Percentiles rank a stretch among this genome's conserved stretches.
Evolutionary conservation across 2,797 vertebrate species (phyloP).

Genomic region (Urophycis tenuis): DNA sequence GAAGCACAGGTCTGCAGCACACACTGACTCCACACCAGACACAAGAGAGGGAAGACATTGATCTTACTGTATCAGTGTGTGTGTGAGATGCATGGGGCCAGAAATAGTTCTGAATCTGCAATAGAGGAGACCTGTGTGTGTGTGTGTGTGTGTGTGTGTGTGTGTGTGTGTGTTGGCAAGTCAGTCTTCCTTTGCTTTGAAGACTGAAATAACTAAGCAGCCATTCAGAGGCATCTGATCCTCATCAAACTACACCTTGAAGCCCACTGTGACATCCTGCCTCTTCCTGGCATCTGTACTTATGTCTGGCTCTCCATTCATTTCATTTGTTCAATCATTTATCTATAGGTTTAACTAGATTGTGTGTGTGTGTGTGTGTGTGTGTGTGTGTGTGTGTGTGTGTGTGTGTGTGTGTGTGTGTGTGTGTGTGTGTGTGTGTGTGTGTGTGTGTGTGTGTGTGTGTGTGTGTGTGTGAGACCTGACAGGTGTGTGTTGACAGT

Average conservation of each 20-base stretch:
- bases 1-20: no score
- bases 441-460: no score
- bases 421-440: conserved; percentile 1
- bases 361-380: no score
- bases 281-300: conserved; percentile 1
- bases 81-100: conserved; percentile 3
- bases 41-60: no score
- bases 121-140: conserved; percentile 6
- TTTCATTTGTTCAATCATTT: background rate
- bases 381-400: no score
- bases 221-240: conserved; percentile 38
- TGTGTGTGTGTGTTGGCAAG: no score
- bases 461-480: no score
- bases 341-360: background rate
- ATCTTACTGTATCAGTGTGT: no score
- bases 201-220: conserved; percentile 22
- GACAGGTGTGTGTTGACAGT: background rate
- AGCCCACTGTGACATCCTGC: background rate
- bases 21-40: no score
- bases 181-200: conserved; percentile 38
- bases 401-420: conserved; percentile 1
- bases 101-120: conserved; percentile 20
- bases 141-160: no score
- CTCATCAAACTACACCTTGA: conserved; percentile 21
- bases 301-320: background rate